Conservation (phyloP, 1,140 invertebrate species). For the Copidosoma floridanum region DNA sequence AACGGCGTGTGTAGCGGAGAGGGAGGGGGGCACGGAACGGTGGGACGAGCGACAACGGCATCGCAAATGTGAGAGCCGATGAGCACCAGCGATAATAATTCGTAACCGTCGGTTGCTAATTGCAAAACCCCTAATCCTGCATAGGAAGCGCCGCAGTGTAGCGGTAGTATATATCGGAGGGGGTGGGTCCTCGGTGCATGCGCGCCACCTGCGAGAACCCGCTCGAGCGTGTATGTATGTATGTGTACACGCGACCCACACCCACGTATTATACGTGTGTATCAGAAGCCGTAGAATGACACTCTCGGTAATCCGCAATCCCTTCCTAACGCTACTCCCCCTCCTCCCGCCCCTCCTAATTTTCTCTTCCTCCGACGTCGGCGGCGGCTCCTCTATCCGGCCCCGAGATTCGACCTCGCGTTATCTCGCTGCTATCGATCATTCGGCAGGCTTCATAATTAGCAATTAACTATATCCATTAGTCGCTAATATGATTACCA, state of each 20-base stretch:
- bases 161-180: too few species aligned
- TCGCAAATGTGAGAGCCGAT: constrained; percentile 10
- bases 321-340: constrained; percentile 28
- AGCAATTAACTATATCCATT: constrained; percentile 60
- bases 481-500: constrained; percentile 58
- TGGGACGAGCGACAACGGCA: background rate
- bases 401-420: constrained; percentile 31
- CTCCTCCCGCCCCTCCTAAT: background rate
- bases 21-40: background rate
- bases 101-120: constrained; percentile 39
- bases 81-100: constrained; percentile 31
- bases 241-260: too few species aligned
- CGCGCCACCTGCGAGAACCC: too few species aligned
- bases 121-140: constrained; percentile 33
- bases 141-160: constrained; percentile 1
- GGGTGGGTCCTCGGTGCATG: too few species aligned
- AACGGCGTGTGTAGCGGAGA: background rate
- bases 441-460: constrained; percentile 58
- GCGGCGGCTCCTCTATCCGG: background rate
- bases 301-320: constrained; percentile 48
- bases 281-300: constrained; percentile 36
- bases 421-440: constrained; percentile 55
- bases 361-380: constrained; percentile 3
- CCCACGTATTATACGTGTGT: too few species aligned
- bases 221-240: too few species aligned